Evolutionary conservation across 2,888 invertebrate genomes (phyloP).

Genomic region (Catocala fraxini): DNA sequence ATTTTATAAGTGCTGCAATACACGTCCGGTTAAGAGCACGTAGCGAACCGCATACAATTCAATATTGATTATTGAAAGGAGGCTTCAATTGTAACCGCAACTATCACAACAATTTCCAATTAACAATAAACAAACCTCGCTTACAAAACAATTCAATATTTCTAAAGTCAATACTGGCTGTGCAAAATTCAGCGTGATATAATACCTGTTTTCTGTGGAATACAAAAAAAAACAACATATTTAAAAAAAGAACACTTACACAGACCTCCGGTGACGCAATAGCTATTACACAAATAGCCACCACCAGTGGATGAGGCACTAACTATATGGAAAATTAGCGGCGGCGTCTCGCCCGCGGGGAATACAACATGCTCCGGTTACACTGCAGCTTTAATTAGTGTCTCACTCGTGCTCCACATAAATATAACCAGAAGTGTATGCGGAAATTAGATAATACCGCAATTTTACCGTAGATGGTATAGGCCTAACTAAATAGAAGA

Average conservation of each 20-base stretch:
- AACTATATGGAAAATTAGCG: constrained; percentile 59
- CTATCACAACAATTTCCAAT: neutral
- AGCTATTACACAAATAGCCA: constrained; percentile 49
- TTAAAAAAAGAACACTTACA: constrained; percentile 5
- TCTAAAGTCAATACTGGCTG: too few relatives aligned
- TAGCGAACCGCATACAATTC: neutral
- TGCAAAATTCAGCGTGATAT: too few relatives aligned
- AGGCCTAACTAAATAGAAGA: constrained; percentile 11
- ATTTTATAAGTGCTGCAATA: neutral
- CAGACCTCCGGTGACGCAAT: constrained; percentile 25
- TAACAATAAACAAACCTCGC: neutral
- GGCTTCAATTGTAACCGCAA: neutral
- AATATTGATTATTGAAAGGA: constrained; percentile 4
- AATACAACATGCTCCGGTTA: constrained; percentile 48
- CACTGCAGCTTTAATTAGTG: constrained; percentile 68
- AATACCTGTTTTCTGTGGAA: neutral
- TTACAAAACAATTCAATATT: neutral
- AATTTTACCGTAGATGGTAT: constrained; percentile 19
- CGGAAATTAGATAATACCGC: constrained; percentile 28
- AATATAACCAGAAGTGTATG: constrained; percentile 39
- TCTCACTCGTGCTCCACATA: constrained; percentile 43
- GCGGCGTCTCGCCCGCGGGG: constrained; percentile 47
- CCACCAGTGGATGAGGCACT: constrained; percentile 34
- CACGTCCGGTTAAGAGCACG: neutral
- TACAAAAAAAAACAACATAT: neutral